These are phyloP conservation scores for Brachirus orientalis DNA, from an alignment of 2,113 vertebrate species.

Conservation along the genomic window DNA sequence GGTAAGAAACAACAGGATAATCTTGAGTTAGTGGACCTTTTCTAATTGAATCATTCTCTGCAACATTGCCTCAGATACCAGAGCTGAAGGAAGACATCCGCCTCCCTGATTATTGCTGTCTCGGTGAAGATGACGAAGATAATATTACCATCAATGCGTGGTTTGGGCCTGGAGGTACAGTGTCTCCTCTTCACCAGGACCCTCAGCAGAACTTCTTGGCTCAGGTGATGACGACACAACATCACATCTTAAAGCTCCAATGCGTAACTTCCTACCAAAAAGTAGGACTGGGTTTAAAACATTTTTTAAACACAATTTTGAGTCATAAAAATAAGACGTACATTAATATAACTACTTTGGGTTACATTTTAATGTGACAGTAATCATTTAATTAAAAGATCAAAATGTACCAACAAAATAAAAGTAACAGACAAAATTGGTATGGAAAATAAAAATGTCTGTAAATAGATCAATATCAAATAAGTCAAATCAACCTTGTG, in stretches of 20 bases:
- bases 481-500: too few relatives aligned
- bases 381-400: too few relatives aligned
- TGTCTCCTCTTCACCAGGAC: constrained; percentile 97
- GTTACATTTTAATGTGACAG: too few relatives aligned
- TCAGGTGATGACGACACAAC: constrained; percentile 81
- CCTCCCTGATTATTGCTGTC: constrained; percentile 95
- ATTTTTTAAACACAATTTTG: too few relatives aligned
- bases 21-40: background rate
- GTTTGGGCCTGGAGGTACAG: constrained; percentile 92
- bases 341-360: too few relatives aligned
- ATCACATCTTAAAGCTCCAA: background rate
- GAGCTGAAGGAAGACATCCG: constrained; percentile 92
- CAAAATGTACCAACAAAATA: too few relatives aligned
- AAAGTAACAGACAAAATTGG: too few relatives aligned
- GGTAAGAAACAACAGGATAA: constrained; percentile 7
- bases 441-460: too few relatives aligned
- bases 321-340: too few relatives aligned
- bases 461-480: too few relatives aligned
- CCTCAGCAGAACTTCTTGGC: constrained; percentile 95
- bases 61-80: constrained; percentile 83
- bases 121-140: constrained; percentile 91
- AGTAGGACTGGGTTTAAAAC: too few relatives aligned
- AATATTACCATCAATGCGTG: constrained; percentile 95
- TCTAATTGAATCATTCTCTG: background rate
- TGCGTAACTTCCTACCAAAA: too few relatives aligned